Conservation (phyloP, 1,140 invertebrate species). For the Sitobion miscanthi region DNA sequence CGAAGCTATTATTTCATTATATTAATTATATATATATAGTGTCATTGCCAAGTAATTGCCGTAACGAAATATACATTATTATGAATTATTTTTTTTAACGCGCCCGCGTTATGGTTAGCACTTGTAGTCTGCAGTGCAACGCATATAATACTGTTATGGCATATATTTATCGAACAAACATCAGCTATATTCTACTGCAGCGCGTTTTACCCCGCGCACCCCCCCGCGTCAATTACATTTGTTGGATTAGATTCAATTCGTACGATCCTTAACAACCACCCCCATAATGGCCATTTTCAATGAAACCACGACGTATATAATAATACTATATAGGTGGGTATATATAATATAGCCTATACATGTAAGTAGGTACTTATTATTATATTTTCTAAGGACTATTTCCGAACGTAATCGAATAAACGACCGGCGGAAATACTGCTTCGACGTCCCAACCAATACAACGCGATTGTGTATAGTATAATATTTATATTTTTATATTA, state of each 20-base stretch:
- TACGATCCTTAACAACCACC: background rate
- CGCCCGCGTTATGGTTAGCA: background rate
- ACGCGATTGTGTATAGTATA: background rate
- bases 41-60: background rate
- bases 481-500: background rate
- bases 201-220: background rate
- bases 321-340: too few species aligned
- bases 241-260: slow-evolving; percentile 9
- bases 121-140: background rate
- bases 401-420: slow-evolving; percentile 5
- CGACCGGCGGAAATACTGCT: background rate
- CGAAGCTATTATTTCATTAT: background rate
- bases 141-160: background rate
- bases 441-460: background rate
- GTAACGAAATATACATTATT: background rate
- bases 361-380: background rate
- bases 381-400: slow-evolving; percentile 2
- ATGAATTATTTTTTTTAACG: background rate
- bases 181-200: background rate
- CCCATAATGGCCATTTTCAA: background rate
- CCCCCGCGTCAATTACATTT: background rate
- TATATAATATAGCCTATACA: too few species aligned
- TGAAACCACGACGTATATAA: background rate
- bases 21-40: background rate
- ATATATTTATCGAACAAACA: slow-evolving; percentile 16